Evolutionary conservation across 2,888 invertebrate species (phyloP), one percentile per base, ranked within the genome.

Genomic region (Lycocerus yunnanus): DNA sequence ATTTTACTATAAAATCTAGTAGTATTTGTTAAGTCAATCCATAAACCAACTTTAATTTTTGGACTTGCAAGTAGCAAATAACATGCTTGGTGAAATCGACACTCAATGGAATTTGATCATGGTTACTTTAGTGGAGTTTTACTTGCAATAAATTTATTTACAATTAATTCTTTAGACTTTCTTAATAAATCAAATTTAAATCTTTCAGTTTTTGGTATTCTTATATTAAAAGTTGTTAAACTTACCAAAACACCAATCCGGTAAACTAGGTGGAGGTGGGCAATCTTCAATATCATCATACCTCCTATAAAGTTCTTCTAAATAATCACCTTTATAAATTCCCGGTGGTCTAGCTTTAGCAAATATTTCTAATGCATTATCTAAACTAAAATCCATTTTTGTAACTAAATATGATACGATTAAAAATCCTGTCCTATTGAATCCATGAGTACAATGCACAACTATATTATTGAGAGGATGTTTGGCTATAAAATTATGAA

Each of bases 11-110:
- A 99, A 87, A 98, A 99, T 73, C 99, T 90, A 77, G 90, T 92
- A 0, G 99, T 99, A 84, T 98, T 97, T 1, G 99, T 99, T 78
- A 99, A 89, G 87, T 99, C 99, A 77, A 99, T 93, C 96, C 99
- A 97, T 18, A 99, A 86, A 0, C 99, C 99, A 74, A 99, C 87
- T 84, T 95, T 96, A 15, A 93, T 94, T 95, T 80, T 93, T 90
- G 75, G 90, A 90, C 86, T 94, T 95, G 84, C 95, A 90, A 68
- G 92, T 92, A 63, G 90, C 90, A 81, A 98, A 94, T 58, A 99
- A 88, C 95, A 98, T 97, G 68, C 93, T 92, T 0, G 98, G 93
- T 43, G 91, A 86, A 99, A 99, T 58, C 94, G 91, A 86, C 92
- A 93, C 83, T 92, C 78, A 93, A 92, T 2, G 96, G 94, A 76